These are phyloP conservation scores for Mus musculus DNA, from an alignment of 2,113 vertebrate genomes.

Conservation along the genomic window GRCm39 chr2:50213501-50214000, in stretches of 20 bases:
- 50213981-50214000: neutral
- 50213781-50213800: neutral
- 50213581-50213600: neutral
- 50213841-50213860: slow-evolving; percentile 4
- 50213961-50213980: neutral
- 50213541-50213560: neutral
- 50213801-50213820: neutral
- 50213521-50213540: neutral
- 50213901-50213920: neutral
- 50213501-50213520: neutral
- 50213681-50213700: neutral
- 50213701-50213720: neutral
- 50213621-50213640: neutral
- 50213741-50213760: neutral
- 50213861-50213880: neutral
- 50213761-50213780: neutral
- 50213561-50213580: neutral
- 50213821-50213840: neutral
- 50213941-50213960: neutral
- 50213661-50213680: neutral
- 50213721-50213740: neutral
- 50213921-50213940: neutral
- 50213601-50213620: neutral
- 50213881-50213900: neutral
- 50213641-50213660: neutral